These are phyloP conservation scores for Antennarius maculatus DNA, from an alignment of 2,797 vertebrate genomes.

Conservation along the genomic window DNA sequence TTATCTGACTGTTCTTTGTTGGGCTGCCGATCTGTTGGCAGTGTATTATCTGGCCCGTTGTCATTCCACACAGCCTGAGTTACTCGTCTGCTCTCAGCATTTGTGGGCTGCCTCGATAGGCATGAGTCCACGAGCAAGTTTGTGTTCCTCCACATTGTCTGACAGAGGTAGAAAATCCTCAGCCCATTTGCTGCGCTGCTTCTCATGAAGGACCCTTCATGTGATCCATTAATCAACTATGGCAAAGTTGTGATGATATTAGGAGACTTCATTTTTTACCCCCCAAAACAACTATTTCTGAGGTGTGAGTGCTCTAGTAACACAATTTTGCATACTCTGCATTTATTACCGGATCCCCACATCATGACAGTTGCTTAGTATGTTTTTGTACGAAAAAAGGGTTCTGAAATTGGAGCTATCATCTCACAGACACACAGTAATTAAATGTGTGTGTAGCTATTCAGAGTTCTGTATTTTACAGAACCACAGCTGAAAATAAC, in stretches of 20 bases:
- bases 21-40: constrained; percentile 60
- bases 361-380: no score
- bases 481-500: constrained; percentile 67
- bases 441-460: constrained; percentile 3
- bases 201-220: constrained; percentile 38
- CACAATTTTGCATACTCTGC: constrained; percentile 7
- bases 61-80: constrained; percentile 30
- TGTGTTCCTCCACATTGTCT: constrained; percentile 34
- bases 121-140: constrained; percentile 41
- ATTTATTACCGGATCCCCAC: constrained; percentile 3
- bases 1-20: constrained; percentile 47
- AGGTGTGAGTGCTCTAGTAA: constrained; percentile 22
- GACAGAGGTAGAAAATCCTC: constrained; percentile 49
- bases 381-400: no score
- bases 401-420: no score
- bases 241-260: constrained; percentile 49
- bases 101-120: constrained; percentile 20
- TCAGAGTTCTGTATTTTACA: constrained; percentile 46
- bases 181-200: constrained; percentile 55
- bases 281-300: constrained; percentile 9
- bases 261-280: constrained; percentile 17
- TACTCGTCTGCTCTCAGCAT: constrained; percentile 49
- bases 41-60: constrained; percentile 43
- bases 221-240: constrained; percentile 32
- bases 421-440: no score